Evolutionary conservation across 2,113 vertebrate genomes (phyloP), one percentile per base, ranked within the genome.

Genomic region (Ctenomys sociabilis): DNA sequence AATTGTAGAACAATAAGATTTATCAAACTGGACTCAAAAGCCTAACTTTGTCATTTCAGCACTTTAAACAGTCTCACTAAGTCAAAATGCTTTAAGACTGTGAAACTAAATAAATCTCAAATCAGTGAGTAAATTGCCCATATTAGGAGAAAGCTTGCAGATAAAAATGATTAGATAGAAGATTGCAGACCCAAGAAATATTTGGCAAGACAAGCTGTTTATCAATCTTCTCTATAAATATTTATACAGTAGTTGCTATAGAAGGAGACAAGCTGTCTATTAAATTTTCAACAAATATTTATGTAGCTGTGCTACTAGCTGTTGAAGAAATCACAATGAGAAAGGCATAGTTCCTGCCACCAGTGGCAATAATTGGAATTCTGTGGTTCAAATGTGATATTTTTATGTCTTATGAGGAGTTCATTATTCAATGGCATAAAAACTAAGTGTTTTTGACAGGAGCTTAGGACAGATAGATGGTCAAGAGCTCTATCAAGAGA

Each of bases 241-340:
- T 37, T 61, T 90, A 61, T 37, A 1, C 77, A 54, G 22, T 77
- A 26, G 73, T 54, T 92, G 77, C 35, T 85, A 24, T 61, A 35
- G 88, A 43, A 81, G 63, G 66, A 57, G 14, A 43, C 1, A 85
- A 75, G 4, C 8, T 64, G 8, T 84, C 72, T 78, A 49, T 37
- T 72, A 85, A 43, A 28, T 89, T 66, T 78, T 61, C n/a, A 81
- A 52, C 12, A 90, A 88, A 21, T 90, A 72, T 54, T n/a, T 95
- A 82, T 77, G 3, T 59, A 2, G 66, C 7, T 40, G 14, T 81
- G 35, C 1, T 75, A 3, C 3, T 68, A 68, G 22, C 17, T 52
- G 3, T 49, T 92, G 35, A 30, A 17, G 43, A 92, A 81, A 88
- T 2, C 63, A 11, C 1, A 90, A 45, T 75, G 32, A 7, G 24